These are phyloP conservation scores for Luscinia luscinia DNA, from an alignment of 2,797 vertebrate genomes.

Conservation along the genomic window DNA sequence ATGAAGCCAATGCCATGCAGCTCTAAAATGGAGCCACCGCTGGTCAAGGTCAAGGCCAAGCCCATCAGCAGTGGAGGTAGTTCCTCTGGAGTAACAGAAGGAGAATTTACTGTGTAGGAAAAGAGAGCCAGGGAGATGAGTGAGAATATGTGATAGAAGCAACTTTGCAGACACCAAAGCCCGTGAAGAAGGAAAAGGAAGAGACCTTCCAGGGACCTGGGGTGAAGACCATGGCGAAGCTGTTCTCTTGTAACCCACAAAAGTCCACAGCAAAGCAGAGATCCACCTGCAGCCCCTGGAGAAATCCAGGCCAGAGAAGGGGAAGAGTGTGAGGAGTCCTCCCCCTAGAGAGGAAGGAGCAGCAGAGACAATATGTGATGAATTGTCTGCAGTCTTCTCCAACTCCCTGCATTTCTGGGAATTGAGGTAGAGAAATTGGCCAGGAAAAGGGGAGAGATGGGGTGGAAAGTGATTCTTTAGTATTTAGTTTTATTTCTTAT, in stretches of 20 bases:
- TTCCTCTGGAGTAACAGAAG: not conserved
- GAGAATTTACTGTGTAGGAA: not conserved
- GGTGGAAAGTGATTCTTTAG: not conserved
- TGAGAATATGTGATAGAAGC: not conserved
- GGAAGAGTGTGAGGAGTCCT: not conserved
- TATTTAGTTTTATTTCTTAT: not conserved
- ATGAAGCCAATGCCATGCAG: not conserved
- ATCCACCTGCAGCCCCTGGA: not conserved
- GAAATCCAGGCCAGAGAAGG: not conserved
- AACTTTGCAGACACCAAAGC: not conserved
- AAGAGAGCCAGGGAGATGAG: not conserved
- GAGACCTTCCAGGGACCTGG: not conserved
- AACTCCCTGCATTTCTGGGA: not conserved
- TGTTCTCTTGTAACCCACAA: not conserved
- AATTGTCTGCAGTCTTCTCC: not conserved
- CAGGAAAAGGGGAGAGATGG: not conserved
- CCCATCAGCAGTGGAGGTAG: not conserved
- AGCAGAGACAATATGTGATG: not conserved
- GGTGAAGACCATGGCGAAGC: not conserved
- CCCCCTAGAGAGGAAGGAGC: not conserved
- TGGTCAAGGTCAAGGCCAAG: not conserved
- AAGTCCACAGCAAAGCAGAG: not conserved
- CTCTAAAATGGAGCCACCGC: fast-evolving
- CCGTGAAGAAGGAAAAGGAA: not conserved
- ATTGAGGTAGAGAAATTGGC: not conserved